Evolutionary conservation across 1,140 invertebrate genomes (phyloP).

Genomic region (Chionoecetes opilio): DNA sequence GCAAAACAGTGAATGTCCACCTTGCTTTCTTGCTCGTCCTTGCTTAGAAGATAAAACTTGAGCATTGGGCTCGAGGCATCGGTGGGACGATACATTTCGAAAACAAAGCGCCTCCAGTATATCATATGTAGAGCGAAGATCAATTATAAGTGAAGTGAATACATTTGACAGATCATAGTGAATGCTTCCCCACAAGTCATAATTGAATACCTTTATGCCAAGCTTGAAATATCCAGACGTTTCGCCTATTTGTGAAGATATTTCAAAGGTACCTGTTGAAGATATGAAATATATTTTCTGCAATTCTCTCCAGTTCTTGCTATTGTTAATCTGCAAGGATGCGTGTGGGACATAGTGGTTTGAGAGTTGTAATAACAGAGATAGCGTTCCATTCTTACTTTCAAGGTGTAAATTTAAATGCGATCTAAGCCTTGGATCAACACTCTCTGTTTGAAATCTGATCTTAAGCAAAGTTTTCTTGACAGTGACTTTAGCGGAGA

Average conservation of each 20-base stretch:
- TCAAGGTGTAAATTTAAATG: background rate
- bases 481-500: background rate
- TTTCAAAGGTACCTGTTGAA: background rate
- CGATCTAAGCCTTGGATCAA: background rate
- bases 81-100: background rate
- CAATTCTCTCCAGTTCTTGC: background rate
- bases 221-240: background rate
- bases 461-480: background rate
- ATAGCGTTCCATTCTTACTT: background rate
- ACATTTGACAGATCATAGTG: background rate
- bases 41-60: background rate
- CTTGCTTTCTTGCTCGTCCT: background rate
- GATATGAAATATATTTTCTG: background rate
- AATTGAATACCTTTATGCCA: background rate
- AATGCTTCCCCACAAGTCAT: background rate
- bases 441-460: background rate
- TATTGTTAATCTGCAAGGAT: background rate
- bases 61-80: background rate
- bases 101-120: background rate
- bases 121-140: background rate
- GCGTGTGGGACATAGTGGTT: background rate
- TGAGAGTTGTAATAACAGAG: background rate
- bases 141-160: no score
- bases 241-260: background rate
- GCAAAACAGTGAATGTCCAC: slow-evolving; percentile 16